These are phyloP conservation scores for Ovis aries DNA, from an alignment of 2,113 vertebrate species.

Conservation along the genomic window ARS-UI_Ramb_v3.0 NC_056059.1:108033001-108033500, in stretches of 20 bases:
- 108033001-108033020: neutral
- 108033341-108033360: neutral
- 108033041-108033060: neutral
- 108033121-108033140: neutral
- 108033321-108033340: neutral
- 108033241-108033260: neutral
- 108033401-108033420: neutral
- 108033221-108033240: neutral
- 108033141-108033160: neutral
- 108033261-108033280: neutral
- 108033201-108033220: rapidly evolving
- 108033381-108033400: neutral
- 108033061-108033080: neutral
- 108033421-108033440: neutral
- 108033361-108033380: neutral
- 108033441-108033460: neutral
- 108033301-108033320: neutral
- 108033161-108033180: neutral
- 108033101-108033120: neutral
- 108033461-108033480: neutral
- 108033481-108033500: neutral
- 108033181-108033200: neutral
- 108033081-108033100: neutral
- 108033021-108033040: neutral
- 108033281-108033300: neutral